Evolutionary conservation across 2,113 vertebrate genomes (phyloP).

Genomic region (Pachypanchax playfairii): DNA sequence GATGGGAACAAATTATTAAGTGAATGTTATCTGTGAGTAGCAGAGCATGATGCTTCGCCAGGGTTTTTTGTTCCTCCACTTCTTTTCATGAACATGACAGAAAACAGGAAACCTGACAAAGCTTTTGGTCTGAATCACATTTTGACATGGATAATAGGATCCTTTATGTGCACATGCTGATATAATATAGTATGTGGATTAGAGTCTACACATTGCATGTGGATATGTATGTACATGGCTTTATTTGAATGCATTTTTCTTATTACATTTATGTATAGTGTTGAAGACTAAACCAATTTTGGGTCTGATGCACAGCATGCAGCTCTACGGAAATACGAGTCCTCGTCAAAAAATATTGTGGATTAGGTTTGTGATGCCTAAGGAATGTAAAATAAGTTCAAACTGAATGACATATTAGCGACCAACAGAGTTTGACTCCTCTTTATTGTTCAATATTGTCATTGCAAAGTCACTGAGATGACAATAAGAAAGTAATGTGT

Average conservation of each 20-base stretch:
- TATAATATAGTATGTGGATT: slow-evolving; percentile 8
- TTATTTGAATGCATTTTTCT: slow-evolving; percentile 20
- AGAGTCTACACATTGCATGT: slow-evolving; percentile 8
- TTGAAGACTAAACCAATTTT: slow-evolving; percentile 10
- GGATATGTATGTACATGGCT: slow-evolving; percentile 17
- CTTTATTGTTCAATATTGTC: slow-evolving; percentile 63
- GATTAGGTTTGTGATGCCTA: background rate
- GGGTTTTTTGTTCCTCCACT: slow-evolving; percentile 49
- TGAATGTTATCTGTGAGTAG: slow-evolving; percentile 68
- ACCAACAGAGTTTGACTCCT: slow-evolving; percentile 29
- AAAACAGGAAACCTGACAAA: slow-evolving; percentile 45
- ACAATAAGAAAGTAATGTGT: slow-evolving; percentile 68
- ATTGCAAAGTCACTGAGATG: slow-evolving; percentile 49
- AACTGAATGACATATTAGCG: slow-evolving; percentile 25
- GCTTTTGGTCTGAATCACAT: slow-evolving; percentile 47
- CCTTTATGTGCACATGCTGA: slow-evolving; percentile 11
- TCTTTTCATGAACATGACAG: slow-evolving; percentile 56
- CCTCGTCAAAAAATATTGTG: slow-evolving; percentile 2
- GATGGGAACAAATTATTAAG: slow-evolving; percentile 67
- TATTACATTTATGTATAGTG: slow-evolving; percentile 7
- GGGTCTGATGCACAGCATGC: slow-evolving; percentile 9
- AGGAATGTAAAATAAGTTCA: slow-evolving; percentile 41
- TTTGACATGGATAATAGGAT: slow-evolving; percentile 36
- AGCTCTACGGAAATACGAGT: slow-evolving; percentile 17
- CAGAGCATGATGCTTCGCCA: slow-evolving; percentile 54